Conservation (phyloP, 2,888 invertebrate genomes). For the Lathronympha strigana region DNA sequence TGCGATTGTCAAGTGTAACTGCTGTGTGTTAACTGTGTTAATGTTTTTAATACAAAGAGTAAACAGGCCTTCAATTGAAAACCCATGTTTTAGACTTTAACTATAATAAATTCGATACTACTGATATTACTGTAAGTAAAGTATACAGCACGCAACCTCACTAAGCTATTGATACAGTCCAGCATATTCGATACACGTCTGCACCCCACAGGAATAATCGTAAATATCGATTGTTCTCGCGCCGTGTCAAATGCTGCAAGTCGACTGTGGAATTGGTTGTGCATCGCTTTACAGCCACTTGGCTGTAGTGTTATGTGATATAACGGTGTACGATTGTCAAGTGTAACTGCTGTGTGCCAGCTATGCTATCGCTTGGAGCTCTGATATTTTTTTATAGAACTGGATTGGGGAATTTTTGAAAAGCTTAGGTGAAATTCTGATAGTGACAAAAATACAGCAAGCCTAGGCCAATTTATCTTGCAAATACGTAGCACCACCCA, state of each 20-base stretch:
- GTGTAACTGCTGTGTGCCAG: not conserved
- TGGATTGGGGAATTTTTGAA: too few relatives aligned
- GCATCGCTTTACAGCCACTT: conserved; percentile 28
- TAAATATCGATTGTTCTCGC: conserved; percentile 22
- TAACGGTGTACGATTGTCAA: conserved; percentile 15
- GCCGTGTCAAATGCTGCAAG: conserved; percentile 22
- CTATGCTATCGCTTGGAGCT: too few relatives aligned
- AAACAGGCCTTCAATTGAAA: too few relatives aligned
- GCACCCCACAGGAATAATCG: conserved; percentile 25
- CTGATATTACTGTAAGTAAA: not conserved
- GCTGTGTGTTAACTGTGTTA: too few relatives aligned
- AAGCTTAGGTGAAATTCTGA: too few relatives aligned
- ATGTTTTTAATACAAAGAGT: too few relatives aligned
- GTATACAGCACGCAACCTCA: not conserved
- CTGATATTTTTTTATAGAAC: too few relatives aligned
- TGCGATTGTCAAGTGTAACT: conserved; percentile 3
- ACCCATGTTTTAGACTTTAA: too few relatives aligned
- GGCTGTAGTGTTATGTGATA: conserved; percentile 16
- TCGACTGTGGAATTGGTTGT: conserved; percentile 27
- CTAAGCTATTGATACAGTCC: conserved; percentile 7
- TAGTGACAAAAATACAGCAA: too few relatives aligned
- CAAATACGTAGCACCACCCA: too few relatives aligned
- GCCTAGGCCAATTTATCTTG: too few relatives aligned
- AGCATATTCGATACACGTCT: conserved; percentile 13
- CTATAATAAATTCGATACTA: too few relatives aligned